Conservation (phyloP, 2,113 vertebrate species). For the Tragelaphus imberbis region DNA sequence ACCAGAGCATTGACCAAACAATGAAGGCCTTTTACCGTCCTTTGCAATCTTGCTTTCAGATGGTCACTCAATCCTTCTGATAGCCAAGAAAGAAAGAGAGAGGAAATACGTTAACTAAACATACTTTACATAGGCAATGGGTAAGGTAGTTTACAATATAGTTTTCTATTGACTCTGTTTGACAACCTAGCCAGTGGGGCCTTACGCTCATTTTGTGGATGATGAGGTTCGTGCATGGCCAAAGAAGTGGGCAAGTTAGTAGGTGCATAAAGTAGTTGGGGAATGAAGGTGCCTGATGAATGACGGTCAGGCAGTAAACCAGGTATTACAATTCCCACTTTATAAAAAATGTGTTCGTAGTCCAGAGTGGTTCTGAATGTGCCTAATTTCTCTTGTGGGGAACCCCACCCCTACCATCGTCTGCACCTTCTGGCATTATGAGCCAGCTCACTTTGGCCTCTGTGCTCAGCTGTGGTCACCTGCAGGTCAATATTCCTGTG, state of each 20-base stretch:
- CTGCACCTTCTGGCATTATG: background rate
- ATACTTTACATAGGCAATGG: background rate
- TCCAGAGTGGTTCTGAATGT: background rate
- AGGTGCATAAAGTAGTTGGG: background rate
- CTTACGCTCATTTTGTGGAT: background rate
- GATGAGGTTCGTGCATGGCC: background rate
- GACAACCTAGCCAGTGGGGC: background rate
- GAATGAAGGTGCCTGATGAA: background rate
- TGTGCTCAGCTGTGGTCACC: background rate
- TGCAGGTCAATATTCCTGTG: background rate
- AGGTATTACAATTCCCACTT: background rate
- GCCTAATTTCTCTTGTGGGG: background rate
- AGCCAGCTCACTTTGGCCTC: background rate
- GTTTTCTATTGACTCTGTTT: background rate
- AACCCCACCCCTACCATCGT: background rate
- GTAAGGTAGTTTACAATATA: background rate
- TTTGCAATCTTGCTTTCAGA: background rate
- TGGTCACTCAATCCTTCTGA: background rate
- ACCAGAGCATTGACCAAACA: background rate
- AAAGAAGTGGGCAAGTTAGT: background rate
- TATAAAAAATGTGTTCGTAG: background rate
- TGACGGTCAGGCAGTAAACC: background rate
- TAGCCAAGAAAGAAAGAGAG: background rate
- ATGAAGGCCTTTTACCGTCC: fast-evolving
- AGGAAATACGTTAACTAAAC: background rate